These are phyloP conservation scores for Myotis myotis DNA, from an alignment of 2,797 vertebrate species.

Conservation along the genomic window DNA sequence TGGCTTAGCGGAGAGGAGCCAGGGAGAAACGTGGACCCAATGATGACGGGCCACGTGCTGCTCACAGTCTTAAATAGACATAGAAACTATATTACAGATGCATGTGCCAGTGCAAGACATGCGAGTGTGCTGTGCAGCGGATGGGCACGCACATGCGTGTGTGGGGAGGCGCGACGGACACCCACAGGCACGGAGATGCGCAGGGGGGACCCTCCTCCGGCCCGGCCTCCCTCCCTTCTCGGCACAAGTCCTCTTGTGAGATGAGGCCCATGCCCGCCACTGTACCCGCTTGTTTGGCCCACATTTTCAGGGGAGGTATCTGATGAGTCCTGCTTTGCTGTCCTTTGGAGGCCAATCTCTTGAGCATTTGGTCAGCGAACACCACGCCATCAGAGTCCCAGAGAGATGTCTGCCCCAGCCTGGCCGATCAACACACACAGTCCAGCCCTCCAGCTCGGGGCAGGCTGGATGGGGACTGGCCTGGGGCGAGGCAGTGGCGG, in stretches of 20 bases:
- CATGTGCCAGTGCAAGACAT: constrained; percentile 66
- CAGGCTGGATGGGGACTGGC: not conserved
- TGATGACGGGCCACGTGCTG: not conserved
- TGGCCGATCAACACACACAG: rapidly evolving
- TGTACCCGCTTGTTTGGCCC: not conserved
- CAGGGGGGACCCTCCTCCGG: not conserved
- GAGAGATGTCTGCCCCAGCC: not conserved
- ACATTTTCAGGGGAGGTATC: not conserved
- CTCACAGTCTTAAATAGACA: constrained; percentile 48
- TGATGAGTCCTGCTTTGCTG: not conserved
- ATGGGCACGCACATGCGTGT: constrained; percentile 30
- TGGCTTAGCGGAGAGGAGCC: constrained; percentile 32
- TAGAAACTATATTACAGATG: constrained; percentile 66
- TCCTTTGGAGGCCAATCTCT: not conserved
- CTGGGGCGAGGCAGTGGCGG: not conserved
- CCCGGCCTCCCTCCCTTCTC: not conserved
- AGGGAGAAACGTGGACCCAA: constrained; percentile 4
- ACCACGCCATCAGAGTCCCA: not conserved
- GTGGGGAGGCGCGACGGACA: not conserved
- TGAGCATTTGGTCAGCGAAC: constrained; percentile 9
- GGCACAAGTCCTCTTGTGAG: not conserved
- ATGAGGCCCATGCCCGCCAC: not conserved
- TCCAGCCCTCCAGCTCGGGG: not conserved
- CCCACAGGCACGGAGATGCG: constrained; percentile 47
- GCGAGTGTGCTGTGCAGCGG: constrained; percentile 66